Percentiles rank a stretch among this genome's conserved stretches.
Conservation (phyloP, 2,797 vertebrate genomes). For the Myotis myotis region DNA sequence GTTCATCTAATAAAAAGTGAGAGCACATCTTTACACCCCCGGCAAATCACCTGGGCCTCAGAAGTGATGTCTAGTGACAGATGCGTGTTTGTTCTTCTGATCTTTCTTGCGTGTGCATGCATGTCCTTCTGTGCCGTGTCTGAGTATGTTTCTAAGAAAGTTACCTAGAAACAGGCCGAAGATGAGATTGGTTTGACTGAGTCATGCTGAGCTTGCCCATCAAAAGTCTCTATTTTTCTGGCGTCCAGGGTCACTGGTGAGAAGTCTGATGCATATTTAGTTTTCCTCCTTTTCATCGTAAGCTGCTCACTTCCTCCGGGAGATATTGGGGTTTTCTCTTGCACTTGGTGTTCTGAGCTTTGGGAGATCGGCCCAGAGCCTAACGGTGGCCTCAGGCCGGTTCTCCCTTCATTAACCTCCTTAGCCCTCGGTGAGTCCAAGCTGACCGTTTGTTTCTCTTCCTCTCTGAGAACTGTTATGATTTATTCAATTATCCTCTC, state of each 20-base stretch:
- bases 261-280: neutral
- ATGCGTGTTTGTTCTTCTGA: accelerated
- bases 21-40: neutral
- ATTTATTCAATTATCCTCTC: neutral
- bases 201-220: neutral
- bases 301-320: neutral
- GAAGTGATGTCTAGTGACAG: no score
- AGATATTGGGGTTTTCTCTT: accelerated
- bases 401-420: neutral
- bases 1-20: neutral
- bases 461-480: neutral
- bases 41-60: neutral
- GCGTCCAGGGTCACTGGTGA: accelerated
- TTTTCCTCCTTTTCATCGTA: neutral
- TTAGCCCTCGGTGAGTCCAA: accelerated
- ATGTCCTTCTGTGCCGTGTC: neutral
- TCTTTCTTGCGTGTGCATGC: no score
- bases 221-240: neutral
- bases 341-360: neutral
- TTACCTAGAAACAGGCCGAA: neutral
- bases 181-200: neutral
- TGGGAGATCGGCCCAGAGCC: accelerated
- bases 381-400: neutral
- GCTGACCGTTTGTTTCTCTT: neutral
- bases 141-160: neutral